Base-by-base conservation (phyloP, 2,797 vertebrate species). In the Pantherophis vulpinus region DNA sequence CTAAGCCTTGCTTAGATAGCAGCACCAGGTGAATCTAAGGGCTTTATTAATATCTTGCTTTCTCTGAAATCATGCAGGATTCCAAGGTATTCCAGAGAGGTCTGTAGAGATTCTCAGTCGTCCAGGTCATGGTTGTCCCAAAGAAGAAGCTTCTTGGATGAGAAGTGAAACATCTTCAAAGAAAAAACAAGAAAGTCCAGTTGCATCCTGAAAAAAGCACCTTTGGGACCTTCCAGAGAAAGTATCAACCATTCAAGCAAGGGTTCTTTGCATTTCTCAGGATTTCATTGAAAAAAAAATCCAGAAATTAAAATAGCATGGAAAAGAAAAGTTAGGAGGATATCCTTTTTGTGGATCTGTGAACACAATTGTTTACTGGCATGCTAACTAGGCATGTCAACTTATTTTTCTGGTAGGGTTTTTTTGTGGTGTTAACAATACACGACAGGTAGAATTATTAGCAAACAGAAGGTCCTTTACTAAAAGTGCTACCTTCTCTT, bases 31-130 rank as follows among this genome's bases (percentile, higher is more conserved):
- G 95, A 93, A n/a, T 95, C 87, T 94, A 94, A 95, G 95, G 94
- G 95, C 63, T 95, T 95, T 93, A 86, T 96, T 96, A 96, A 51
- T 94, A 88, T 93, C 88, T 92, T 92, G 51, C 51, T 91, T 96
- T 92, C 91, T 56, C 13, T 47, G 47, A 37, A 51, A 90, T 79
- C 94, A 54, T 29, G 13, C 56, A 63, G 32, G 93, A 91, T 93
- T 91, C 89, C 87, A 94, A 94, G 93, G 86, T 88, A 92, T 63
- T 63, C 61, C 61, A 29, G 27, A 63, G 61, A 29, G 11, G 27
- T 29, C 61, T 29, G 61, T 63, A 63, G 27, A 63, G 9, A 27
- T 61, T 61, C 60, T 61, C 60, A 61, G 61, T 29, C 27, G 5
- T 29, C 61, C 61, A 29, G 25, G 10, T 29, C 8, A 29, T 63